These are phyloP conservation scores for Sebastes iracundus DNA, from an alignment of 2,797 vertebrate genomes.

Conservation along the genomic window DNA sequence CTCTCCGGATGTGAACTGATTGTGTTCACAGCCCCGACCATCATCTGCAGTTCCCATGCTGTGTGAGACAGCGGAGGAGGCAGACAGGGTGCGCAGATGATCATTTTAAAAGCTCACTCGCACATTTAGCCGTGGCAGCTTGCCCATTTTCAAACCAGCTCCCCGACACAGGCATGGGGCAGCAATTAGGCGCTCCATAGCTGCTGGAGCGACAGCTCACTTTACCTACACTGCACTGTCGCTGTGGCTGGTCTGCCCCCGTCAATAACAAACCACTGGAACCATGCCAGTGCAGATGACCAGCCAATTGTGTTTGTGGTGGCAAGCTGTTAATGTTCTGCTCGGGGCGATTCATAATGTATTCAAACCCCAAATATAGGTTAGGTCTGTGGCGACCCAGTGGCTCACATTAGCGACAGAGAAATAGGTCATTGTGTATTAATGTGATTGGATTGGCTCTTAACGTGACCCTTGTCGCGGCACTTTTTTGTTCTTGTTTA, in stretches of 20 bases:
- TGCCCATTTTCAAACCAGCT: constrained; percentile 54
- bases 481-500: constrained; percentile 5
- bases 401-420: constrained; percentile 56
- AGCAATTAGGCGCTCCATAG: constrained; percentile 59
- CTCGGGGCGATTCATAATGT: constrained; percentile 65
- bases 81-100: constrained; percentile 50
- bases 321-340: constrained; percentile 62
- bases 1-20: constrained; percentile 19
- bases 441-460: constrained; percentile 59
- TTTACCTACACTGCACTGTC: constrained; percentile 42
- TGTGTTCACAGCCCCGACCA: constrained; percentile 23
- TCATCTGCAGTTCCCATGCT: constrained; percentile 33
- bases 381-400: constrained; percentile 58
- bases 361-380: constrained; percentile 73
- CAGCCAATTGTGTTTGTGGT: constrained; percentile 62
- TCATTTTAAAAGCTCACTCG: constrained; percentile 63
- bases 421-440: constrained; percentile 66
- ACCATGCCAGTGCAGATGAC: constrained; percentile 52
- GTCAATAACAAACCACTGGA: constrained; percentile 75
- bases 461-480: constrained; percentile 8
- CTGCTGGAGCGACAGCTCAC: constrained; percentile 42
- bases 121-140: constrained; percentile 65
- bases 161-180: constrained; percentile 18
- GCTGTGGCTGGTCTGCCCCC: constrained; percentile 33
- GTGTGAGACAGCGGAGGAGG: constrained; percentile 37